Evolutionary conservation across 2,113 vertebrate genomes (phyloP), one percentile per base, ranked within the genome.

Genomic region (Hydrochoerus hydrochaeris): DNA sequence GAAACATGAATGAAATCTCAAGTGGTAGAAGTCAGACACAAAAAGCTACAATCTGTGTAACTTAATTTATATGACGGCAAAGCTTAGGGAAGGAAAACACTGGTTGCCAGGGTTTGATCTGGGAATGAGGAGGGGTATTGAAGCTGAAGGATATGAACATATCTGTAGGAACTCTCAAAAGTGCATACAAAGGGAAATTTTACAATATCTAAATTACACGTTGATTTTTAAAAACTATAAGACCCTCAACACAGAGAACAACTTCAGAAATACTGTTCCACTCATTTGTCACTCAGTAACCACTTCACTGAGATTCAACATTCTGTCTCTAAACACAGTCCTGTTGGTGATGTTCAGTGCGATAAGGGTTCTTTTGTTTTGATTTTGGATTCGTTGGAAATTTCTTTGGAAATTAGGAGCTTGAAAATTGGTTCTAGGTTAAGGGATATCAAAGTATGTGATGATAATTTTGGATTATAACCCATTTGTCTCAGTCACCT

Each of bases 51-150:
- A 54, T 73, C 2, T 44, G 12, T n/a, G 17, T 35, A 54, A 57
- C 52, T 60, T 30, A 41, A 46, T 71, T 71, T 88, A 62, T 19
- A 44, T 19, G 6, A 44, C 41, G 46, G 49, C 80, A 77, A 89
- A 54, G 19, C 16, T 82, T 28, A 30, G 5, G 4, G 4, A 54
- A 69, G 16, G 20, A 49, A 90, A n/a, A 38, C 35, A 78, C 5
- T 67, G 3, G 3, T 80, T 90, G 17, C 52, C n/a, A 73, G n/a
- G 30, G n/a, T 30, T 86, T 52, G 24, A 62, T 16, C 20, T 28
- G 46, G 19, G 26, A 9, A 2, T 54, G 22, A 1, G 8, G 0
- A 57, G 2, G 1, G 67, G 4, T 16, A 58, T 78, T 0, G 44
- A 71, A 46, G 28, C 30, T 82, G 35, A 22, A 9, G 3, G 14